These are phyloP conservation scores for Trisateles emortualis DNA, from an alignment of 2,888 invertebrate genomes.

Conservation along the genomic window DNA sequence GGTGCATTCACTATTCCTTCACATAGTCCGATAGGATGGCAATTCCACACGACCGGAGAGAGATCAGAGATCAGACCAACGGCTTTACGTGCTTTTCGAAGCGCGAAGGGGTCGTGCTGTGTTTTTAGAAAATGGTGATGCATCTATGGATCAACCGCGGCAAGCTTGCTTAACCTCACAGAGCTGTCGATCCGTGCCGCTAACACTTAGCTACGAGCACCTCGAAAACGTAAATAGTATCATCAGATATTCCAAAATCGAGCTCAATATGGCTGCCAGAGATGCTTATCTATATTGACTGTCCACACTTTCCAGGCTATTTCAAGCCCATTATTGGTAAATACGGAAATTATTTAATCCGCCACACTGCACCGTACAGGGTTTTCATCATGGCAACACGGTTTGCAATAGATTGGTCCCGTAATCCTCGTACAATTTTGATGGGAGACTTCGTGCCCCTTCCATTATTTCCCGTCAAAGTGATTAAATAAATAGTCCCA, in stretches of 20 bases:
- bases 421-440: conserved; percentile 70
- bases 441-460: conserved; percentile 65
- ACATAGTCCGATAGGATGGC: no score
- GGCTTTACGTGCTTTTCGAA: no score
- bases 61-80: no score
- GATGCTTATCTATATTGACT: conserved; percentile 32
- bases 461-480: conserved; percentile 85
- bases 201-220: no score
- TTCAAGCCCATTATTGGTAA: conserved; percentile 47
- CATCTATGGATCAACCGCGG: no score
- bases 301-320: conserved; percentile 21
- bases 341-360: conserved; percentile 71
- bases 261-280: conserved; percentile 15
- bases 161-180: no score
- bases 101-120: no score
- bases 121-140: no score
- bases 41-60: no score
- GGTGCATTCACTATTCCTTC: no score
- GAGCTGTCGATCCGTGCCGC: no score
- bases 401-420: conserved; percentile 70
- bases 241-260: conserved; percentile 5
- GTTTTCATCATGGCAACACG: conserved; percentile 65
- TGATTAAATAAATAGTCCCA: conserved; percentile 85
- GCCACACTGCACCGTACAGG: conserved; percentile 46
- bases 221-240: conserved; percentile 1